Percentiles rank a stretch among this genome's conserved stretches.
phyloP scores from a whole-genome alignment of 1,140 invertebrate species.

The Hylyphantes graminicola region DNA sequence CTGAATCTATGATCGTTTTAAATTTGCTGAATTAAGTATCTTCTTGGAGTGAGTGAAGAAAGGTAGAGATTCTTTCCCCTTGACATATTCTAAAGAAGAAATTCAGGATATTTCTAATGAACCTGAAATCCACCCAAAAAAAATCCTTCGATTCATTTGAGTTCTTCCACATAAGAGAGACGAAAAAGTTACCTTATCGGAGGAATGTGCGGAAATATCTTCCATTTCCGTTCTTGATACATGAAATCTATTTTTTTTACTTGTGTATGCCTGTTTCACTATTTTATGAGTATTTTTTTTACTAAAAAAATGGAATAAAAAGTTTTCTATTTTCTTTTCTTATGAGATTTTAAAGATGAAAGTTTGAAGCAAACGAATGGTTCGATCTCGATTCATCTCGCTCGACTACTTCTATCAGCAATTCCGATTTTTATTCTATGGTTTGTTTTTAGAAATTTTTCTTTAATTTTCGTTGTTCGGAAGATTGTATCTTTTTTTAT shows the following conservation, averaged over 20 bases:
- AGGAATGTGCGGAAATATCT: slow-evolving; percentile 39
- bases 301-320: slow-evolving; percentile 4
- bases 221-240: slow-evolving; percentile 42
- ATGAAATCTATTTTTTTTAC: slow-evolving; percentile 5
- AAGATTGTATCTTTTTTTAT: too few relatives aligned
- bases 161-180: slow-evolving; percentile 29
- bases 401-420: slow-evolving; percentile 26
- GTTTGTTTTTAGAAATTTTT: background rate
- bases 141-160: slow-evolving; percentile 21
- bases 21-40: slow-evolving; percentile 15
- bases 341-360: slow-evolving; percentile 40
- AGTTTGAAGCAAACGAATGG: slow-evolving; percentile 45
- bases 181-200: slow-evolving; percentile 42
- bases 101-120: slow-evolving; percentile 29
- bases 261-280: slow-evolving; percentile 9
- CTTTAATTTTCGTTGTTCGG: background rate
- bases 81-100: slow-evolving; percentile 19
- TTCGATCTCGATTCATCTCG: slow-evolving; percentile 17
- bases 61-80: slow-evolving; percentile 23
- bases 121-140: slow-evolving; percentile 29
- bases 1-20: slow-evolving; percentile 22
- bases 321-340: slow-evolving; percentile 24
- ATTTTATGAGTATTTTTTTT: slow-evolving; percentile 22
- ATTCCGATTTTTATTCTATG: slow-evolving; percentile 16
- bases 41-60: slow-evolving; percentile 8